A percentile compares a stretch with the other conserved stretches of the same genome.
Conservation (phyloP, 2,888 invertebrate genomes). For the Parasteatoda lunata region DNA sequence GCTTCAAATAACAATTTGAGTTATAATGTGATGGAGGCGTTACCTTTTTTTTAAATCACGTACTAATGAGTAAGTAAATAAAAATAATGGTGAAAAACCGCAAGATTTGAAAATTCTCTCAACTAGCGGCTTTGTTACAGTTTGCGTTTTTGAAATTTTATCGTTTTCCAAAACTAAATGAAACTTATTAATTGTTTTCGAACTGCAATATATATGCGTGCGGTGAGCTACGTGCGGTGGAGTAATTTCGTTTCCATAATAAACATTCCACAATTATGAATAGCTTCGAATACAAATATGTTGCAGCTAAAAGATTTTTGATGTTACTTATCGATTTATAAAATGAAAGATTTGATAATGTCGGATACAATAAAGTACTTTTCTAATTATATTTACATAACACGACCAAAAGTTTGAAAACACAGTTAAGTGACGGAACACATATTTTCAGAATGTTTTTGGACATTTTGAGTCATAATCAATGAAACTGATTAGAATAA, state of each 20-base stretch:
- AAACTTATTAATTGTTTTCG: not conserved
- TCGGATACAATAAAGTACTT: too few relatives aligned
- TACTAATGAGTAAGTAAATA: constrained; percentile 24
- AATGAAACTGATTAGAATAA: too few relatives aligned
- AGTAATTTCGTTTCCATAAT: not conserved
- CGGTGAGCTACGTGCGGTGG: not conserved
- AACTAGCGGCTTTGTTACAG: not conserved
- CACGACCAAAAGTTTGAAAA: too few relatives aligned
- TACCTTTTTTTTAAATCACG: constrained; percentile 16
- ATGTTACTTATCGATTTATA: too few relatives aligned
- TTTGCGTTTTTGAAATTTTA: not conserved
- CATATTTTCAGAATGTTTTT: too few relatives aligned
- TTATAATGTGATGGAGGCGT: constrained; percentile 21
- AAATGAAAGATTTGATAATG: too few relatives aligned
- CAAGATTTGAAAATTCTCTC: too few relatives aligned
- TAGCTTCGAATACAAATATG: not conserved
- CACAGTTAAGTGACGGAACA: too few relatives aligned
- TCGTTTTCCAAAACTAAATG: not conserved
- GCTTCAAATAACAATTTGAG: constrained; percentile 32
- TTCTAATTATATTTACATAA: too few relatives aligned
- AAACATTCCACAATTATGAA: not conserved
- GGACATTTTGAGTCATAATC: too few relatives aligned
- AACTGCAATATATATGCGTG: not conserved
- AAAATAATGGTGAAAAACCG: not conserved
- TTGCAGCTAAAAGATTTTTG: not conserved